phyloP scores from a whole-genome alignment of 2,888 invertebrate genomes.

The Sinohyriopsis cumingii region DNA sequence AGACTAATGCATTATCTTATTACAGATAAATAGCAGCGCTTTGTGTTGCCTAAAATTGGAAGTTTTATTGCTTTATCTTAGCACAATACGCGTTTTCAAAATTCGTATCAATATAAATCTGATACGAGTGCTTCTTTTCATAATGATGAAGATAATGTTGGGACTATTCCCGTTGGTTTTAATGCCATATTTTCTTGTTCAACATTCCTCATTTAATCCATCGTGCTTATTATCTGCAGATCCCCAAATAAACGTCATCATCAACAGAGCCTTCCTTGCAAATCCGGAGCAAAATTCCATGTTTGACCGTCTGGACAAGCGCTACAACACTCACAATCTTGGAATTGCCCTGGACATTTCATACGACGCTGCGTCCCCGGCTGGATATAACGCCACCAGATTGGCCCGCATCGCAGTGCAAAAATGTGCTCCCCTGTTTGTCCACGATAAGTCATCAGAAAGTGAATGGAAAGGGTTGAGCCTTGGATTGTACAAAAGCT shows the following conservation, averaged over 20 bases:
- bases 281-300: slow-evolving; percentile 40
- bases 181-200: background rate
- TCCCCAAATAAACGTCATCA: slow-evolving; percentile 27
- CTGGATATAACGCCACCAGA: slow-evolving; percentile 7
- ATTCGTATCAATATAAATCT: no score
- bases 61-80: no score
- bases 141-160: no score
- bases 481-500: slow-evolving; percentile 45
- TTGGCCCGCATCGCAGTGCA: slow-evolving; percentile 45
- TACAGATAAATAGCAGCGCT: no score
- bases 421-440: slow-evolving; percentile 48
- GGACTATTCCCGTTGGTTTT: background rate
- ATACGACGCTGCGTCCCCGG: slow-evolving; percentile 18
- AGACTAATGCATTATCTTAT: no score
- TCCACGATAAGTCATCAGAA: slow-evolving; percentile 15
- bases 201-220: background rate
- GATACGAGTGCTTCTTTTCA: no score
- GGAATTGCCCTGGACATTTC: slow-evolving; percentile 48
- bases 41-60: no score
- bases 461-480: slow-evolving; percentile 25
- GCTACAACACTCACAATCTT: slow-evolving; percentile 43
- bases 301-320: slow-evolving; percentile 42
- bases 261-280: slow-evolving; percentile 46
- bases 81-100: no score
- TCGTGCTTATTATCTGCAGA: slow-evolving; percentile 14